Percentiles rank a stretch among this genome's conserved stretches.
These are phyloP conservation scores for Taenaris catops DNA, from an alignment of 2,888 invertebrate genomes.

Conservation along the genomic window DNA sequence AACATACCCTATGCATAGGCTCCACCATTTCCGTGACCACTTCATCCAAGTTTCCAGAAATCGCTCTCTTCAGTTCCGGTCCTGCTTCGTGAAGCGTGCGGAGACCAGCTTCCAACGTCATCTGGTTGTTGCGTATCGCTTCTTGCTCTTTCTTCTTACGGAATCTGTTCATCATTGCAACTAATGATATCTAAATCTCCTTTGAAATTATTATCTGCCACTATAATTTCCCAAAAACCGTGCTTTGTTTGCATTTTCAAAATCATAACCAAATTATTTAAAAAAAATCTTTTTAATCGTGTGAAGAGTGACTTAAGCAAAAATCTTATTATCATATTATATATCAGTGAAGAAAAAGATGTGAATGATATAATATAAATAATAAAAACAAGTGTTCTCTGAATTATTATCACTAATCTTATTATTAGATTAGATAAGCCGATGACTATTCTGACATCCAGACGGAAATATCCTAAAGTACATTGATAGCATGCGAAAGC, in stretches of 20 bases:
- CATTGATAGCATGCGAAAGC: constrained; percentile 32
- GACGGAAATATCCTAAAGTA: constrained; percentile 26
- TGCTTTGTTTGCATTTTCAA: too few species aligned
- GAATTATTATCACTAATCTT: constrained; percentile 30
- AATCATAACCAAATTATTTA: too few species aligned
- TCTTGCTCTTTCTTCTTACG: constrained; percentile 96
- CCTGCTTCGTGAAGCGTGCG: constrained; percentile 98
- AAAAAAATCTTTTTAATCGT: too few species aligned
- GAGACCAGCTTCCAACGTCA: constrained; percentile 96
- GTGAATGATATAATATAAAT: too few species aligned
- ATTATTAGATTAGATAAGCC: constrained; percentile 29
- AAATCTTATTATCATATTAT: too few species aligned
- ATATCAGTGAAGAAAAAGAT: too few species aligned
- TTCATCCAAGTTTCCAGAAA: constrained; percentile 98
- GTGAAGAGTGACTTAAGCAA: too few species aligned
- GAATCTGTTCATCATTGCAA: constrained; percentile 74
- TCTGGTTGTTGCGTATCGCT: constrained; percentile 83
- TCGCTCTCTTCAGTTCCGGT: constrained; percentile 97
- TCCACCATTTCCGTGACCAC: constrained; percentile 94
- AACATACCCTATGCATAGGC: constrained; percentile 96
- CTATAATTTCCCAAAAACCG: constrained; percentile 1
- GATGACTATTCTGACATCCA: constrained; percentile 16
- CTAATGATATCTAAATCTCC: neutral
- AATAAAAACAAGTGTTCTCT: constrained; percentile 52
- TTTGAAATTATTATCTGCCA: neutral